A percentile compares a stretch with the other conserved stretches of the same genome.
Conservation (phyloP, 2,113 vertebrate genomes). For the Chionodraco myersi region DNA sequence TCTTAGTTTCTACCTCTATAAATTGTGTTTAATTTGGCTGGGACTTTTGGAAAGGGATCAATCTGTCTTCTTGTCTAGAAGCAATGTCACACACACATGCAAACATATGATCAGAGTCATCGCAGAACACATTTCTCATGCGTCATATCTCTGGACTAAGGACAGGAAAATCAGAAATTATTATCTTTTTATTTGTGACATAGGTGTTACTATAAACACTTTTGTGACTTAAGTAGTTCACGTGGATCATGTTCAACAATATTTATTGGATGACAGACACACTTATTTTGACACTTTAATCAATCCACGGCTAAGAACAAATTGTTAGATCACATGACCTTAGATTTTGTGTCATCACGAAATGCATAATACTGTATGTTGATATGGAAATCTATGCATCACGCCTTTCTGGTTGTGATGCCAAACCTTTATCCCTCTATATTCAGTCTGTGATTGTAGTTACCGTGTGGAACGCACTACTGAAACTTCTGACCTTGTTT, state of each 20-base stretch:
- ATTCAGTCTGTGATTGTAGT: neutral
- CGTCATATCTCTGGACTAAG: neutral
- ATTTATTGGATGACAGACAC: too few species aligned
- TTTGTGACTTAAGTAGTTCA: neutral
- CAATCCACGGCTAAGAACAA: neutral
- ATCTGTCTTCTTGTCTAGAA: slow-evolving; percentile 24
- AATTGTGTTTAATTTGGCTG: slow-evolving; percentile 54
- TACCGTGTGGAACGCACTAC: neutral
- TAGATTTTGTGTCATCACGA: neutral
- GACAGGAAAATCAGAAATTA: neutral
- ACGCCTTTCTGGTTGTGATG: neutral
- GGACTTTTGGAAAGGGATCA: slow-evolving; percentile 57
- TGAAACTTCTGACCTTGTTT: neutral
- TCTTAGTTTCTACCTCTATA: slow-evolving; percentile 23
- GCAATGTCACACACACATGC: neutral
- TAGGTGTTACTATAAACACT: neutral
- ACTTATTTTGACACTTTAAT: neutral
- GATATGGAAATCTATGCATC: neutral
- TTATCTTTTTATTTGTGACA: neutral
- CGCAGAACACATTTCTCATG: neutral
- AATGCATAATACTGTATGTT: neutral
- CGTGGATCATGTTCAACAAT: too few species aligned
- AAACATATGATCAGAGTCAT: neutral
- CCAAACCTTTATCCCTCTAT: neutral
- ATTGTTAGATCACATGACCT: neutral